phyloP scores from a whole-genome alignment of 2,113 vertebrate species.

The Panurus biarmicus region DNA sequence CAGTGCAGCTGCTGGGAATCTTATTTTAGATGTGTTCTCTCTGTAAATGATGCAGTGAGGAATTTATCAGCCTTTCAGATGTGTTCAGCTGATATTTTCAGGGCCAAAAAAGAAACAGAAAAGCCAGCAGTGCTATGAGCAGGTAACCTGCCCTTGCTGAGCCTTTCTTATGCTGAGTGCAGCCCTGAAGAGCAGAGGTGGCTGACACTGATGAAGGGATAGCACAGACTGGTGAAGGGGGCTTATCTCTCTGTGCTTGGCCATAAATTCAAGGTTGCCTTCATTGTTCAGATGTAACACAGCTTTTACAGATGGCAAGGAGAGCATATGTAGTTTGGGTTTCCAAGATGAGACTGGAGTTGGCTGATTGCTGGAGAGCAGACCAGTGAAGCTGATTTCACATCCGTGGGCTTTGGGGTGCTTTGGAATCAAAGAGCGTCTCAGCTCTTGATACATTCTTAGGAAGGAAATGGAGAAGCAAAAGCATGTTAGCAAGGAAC shows the following conservation, averaged over 20 bases:
- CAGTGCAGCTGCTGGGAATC: background rate
- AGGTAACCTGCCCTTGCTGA: background rate
- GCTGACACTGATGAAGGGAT: background rate
- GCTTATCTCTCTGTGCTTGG: background rate
- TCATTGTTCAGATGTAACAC: background rate
- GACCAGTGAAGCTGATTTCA: background rate
- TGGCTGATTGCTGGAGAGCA: background rate
- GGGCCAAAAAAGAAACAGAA: background rate
- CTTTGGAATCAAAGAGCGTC: background rate
- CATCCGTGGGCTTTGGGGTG: rapidly evolving
- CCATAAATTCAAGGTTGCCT: background rate
- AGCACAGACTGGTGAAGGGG: background rate
- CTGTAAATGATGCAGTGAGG: background rate
- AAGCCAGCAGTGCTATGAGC: background rate
- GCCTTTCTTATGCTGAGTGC: background rate
- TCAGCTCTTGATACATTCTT: background rate
- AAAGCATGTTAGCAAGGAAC: background rate
- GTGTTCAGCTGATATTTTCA: background rate
- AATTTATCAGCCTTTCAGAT: background rate
- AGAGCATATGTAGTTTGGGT: background rate
- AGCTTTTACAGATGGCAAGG: background rate
- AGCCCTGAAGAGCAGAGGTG: background rate
- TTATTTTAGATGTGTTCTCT: background rate
- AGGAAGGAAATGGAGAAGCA: background rate
- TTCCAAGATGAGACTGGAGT: background rate